Percentiles rank a stretch among this genome's conserved stretches.
These are phyloP conservation scores for Catharus minimus DNA, from an alignment of 2,113 vertebrate genomes.

Conservation along the genomic window DNA sequence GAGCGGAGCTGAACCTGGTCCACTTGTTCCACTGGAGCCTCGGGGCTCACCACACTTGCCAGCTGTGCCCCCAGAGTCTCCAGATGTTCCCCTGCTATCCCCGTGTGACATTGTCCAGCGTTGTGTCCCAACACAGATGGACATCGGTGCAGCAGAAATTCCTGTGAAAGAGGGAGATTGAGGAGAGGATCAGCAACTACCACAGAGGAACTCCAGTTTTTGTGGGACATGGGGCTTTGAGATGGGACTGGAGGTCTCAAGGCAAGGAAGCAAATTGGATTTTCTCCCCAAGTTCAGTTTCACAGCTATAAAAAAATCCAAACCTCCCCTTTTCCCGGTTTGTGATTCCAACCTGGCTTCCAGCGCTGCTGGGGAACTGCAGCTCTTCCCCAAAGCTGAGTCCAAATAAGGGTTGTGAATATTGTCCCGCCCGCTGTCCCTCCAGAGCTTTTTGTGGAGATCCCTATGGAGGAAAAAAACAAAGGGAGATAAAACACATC, in stretches of 20 bases:
- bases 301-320: not conserved
- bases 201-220: not conserved
- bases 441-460: not conserved
- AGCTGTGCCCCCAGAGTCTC: fast-evolving
- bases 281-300: not conserved
- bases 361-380: fast-evolving
- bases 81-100: not conserved
- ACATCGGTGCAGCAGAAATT: not conserved
- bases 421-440: fast-evolving
- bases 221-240: fast-evolving
- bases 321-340: not conserved
- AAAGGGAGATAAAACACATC: fast-evolving
- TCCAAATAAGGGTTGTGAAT: not conserved
- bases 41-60: fast-evolving
- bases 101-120: fast-evolving
- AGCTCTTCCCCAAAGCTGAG: not conserved
- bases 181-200: not conserved
- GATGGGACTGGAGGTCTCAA: fast-evolving
- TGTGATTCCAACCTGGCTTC: fast-evolving
- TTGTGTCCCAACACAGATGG: not conserved
- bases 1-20: not conserved
- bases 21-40: fast-evolving
- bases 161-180: not conserved
- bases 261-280: fast-evolving
- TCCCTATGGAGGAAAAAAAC: not conserved